A percentile compares a stretch with the other conserved stretches of the same genome.
phyloP scores from a whole-genome alignment of 2,888 invertebrate genomes.

The Macaria liturata region DNA sequence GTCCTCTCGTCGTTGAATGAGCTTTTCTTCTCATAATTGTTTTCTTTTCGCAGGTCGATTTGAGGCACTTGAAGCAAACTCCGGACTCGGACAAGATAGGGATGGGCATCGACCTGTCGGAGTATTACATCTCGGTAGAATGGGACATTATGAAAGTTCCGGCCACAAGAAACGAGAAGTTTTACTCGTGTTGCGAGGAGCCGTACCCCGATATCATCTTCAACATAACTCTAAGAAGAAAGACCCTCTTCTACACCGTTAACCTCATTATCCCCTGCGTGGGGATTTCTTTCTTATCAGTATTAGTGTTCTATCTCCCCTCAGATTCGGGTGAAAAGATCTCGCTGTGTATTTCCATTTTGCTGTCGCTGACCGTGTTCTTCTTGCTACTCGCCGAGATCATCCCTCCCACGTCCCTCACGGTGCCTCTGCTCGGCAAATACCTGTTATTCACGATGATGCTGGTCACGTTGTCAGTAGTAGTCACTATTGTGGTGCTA shows the following conservation, averaged over 20 bases:
- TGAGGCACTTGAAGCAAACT: slow-evolving; percentile 93
- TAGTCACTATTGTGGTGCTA: slow-evolving; percentile 96
- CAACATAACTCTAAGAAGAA: slow-evolving; percentile 96
- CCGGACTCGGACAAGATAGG: slow-evolving; percentile 94
- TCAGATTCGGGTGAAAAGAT: slow-evolving; percentile 99
- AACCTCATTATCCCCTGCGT: slow-evolving; percentile 99
- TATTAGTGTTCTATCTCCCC: slow-evolving; percentile 98
- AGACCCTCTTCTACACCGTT: slow-evolving; percentile 98
- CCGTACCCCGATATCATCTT: slow-evolving; percentile 99
- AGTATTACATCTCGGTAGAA: slow-evolving; percentile 98
- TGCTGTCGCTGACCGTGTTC: slow-evolving; percentile 96
- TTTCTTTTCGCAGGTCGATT: slow-evolving; percentile 88
- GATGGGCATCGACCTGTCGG: slow-evolving; percentile 95
- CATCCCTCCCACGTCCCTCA: slow-evolving; percentile 96
- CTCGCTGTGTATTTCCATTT: slow-evolving; percentile 96
- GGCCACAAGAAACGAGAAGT: slow-evolving; percentile 94
- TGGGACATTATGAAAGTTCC: slow-evolving; percentile 99
- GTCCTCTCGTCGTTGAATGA: slow-evolving; percentile 8
- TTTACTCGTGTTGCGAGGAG: slow-evolving; percentile 98
- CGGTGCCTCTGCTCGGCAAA: slow-evolving; percentile 95
- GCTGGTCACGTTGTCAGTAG: slow-evolving; percentile 95
- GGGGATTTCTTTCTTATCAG: slow-evolving; percentile 97
- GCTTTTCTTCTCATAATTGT: slow-evolving; percentile 22
- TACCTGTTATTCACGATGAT: slow-evolving; percentile 97
- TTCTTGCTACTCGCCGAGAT: slow-evolving; percentile 96